phyloP scores from a whole-genome alignment of 2,113 vertebrate genomes.

The Psephotus haematonotus region DNA sequence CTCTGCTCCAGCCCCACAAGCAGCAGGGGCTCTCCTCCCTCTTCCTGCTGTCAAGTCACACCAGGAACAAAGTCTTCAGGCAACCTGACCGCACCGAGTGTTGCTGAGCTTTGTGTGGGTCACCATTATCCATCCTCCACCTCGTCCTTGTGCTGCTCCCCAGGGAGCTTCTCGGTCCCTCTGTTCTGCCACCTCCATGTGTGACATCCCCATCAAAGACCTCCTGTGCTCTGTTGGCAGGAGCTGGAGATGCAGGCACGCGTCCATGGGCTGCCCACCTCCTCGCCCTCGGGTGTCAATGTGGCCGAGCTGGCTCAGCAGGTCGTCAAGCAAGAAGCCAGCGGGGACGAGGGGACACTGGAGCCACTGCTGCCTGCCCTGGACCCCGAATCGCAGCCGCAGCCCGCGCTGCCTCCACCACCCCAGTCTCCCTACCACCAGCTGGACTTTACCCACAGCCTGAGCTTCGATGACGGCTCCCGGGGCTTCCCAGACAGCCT shows the following conservation, averaged over 20 bases:
- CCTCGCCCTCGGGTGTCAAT: conserved; percentile 86
- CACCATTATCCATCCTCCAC: neutral
- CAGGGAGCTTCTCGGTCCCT: neutral
- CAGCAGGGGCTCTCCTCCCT: neutral
- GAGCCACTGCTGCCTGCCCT: conserved; percentile 69
- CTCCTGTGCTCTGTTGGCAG: conserved; percentile 66
- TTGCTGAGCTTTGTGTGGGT: neutral
- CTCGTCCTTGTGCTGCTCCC: neutral
- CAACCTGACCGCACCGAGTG: neutral
- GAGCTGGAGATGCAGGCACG: conserved; percentile 97
- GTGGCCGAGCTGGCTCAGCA: conserved; percentile 81
- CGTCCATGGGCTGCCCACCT: conserved; percentile 87
- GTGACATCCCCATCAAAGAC: neutral
- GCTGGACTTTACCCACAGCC: conserved; percentile 87
- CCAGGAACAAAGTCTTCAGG: neutral
- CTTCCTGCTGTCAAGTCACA: neutral
- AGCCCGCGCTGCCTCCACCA: conserved; percentile 63
- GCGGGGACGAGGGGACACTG: conserved; percentile 77
- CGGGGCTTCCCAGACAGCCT: conserved; percentile 82
- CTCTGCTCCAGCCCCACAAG: neutral
- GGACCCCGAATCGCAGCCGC: conserved; percentile 62
- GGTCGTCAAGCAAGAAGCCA: conserved; percentile 88
- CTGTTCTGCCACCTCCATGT: accelerated
- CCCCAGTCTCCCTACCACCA: conserved; percentile 78
- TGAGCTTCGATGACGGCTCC: conserved; percentile 88